Conservation (phyloP, 1,140 invertebrate species). For the Drosophila parabipectinata region DNA sequence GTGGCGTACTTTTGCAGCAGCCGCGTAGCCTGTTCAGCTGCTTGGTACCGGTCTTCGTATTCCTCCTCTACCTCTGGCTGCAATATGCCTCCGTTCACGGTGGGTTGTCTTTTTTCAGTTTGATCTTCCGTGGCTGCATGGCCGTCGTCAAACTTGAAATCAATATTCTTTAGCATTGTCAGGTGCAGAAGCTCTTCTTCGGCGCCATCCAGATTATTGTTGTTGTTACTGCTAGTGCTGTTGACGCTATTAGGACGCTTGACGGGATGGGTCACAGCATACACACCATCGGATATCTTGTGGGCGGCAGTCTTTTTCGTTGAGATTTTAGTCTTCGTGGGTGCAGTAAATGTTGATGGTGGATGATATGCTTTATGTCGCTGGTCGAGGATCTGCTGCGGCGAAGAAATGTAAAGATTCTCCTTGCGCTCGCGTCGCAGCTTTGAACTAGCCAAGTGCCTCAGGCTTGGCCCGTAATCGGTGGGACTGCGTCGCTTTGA, state of each 20-base stretch:
- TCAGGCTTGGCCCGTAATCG: conserved; percentile 38
- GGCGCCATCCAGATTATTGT: conserved; percentile 38
- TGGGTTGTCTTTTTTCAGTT: conserved; percentile 3
- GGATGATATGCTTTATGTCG: conserved; percentile 45
- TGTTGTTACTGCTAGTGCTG: conserved; percentile 31
- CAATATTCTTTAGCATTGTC: conserved; percentile 75
- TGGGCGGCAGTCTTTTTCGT: conserved; percentile 74
- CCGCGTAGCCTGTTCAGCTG: conserved; percentile 62
- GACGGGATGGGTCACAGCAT: conserved; percentile 69
- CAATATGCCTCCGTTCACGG: background rate
- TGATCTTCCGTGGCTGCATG: conserved; percentile 11
- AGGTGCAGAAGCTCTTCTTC: conserved; percentile 71
- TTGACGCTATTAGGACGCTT: conserved; percentile 44
- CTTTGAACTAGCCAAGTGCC: conserved; percentile 67
- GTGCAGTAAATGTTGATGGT: background rate
- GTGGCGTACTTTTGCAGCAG: conserved; percentile 80
- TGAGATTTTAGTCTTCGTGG: conserved; percentile 49
- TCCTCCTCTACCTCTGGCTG: conserved; percentile 47
- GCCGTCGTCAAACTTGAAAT: conserved; percentile 80
- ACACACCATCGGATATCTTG: conserved; percentile 82
- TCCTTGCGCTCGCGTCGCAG: conserved; percentile 70
- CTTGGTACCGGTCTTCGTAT: conserved; percentile 62
- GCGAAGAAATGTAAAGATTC: conserved; percentile 81
- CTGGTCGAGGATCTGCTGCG: conserved; percentile 77
- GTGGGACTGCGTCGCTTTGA: conserved; percentile 65